Percentiles rank a stretch among this genome's conserved stretches.
Conservation (phyloP, 92 coral and sea anemone species). For the Pocillopora meandrina region DNA sequence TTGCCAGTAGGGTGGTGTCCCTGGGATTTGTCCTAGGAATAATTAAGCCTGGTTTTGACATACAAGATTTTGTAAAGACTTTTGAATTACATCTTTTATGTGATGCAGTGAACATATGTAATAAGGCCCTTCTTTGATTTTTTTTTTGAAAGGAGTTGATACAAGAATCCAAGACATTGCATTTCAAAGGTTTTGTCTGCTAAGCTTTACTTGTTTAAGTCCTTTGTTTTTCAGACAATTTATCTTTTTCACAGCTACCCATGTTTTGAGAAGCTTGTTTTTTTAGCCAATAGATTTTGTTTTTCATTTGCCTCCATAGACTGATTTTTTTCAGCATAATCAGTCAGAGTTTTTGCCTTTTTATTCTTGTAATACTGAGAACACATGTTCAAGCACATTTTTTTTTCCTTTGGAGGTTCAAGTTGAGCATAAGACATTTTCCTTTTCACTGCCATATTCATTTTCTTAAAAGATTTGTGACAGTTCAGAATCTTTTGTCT, state of each 20-base stretch:
- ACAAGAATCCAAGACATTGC: conserved; percentile 3
- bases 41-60: too few relatives aligned
- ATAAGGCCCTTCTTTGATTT: conserved; percentile 17
- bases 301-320: not conserved
- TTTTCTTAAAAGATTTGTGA: conserved; percentile 20
- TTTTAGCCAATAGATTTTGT: not conserved
- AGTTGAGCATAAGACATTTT: conserved; percentile 13
- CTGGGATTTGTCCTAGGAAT: too few relatives aligned
- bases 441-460: not conserved
- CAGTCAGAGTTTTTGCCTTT: not conserved
- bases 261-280: not conserved
- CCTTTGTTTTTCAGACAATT: not conserved
- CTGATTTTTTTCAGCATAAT: not conserved
- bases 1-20: too few relatives aligned
- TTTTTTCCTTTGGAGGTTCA: conserved; percentile 11
- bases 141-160: not conserved
- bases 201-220: too few relatives aligned
- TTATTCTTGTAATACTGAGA: conserved; percentile 12
- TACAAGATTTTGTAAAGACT: too few relatives aligned
- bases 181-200: not conserved
- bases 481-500: conserved; percentile 30
- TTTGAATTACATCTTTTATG: too few relatives aligned
- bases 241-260: not conserved
- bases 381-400: conserved; percentile 1
- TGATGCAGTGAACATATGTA: conserved; percentile 6